Base-by-base conservation (phyloP, 2,797 vertebrate species). In the Brotula barbata region DNA sequence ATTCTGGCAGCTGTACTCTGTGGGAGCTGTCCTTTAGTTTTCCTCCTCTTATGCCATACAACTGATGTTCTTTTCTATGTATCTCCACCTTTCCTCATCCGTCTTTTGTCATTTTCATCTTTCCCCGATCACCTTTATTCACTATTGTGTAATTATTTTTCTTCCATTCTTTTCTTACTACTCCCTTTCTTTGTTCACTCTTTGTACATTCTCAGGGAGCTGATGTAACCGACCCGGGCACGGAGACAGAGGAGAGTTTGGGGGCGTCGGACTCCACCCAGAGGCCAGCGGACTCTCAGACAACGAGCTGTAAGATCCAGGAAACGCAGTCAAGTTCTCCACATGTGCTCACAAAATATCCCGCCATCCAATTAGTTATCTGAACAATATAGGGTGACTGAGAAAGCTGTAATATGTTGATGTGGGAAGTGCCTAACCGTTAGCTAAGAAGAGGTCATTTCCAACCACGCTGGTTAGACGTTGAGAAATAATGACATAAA, bases 201-300 rank as follows among this genome's bases (percentile, higher is more conserved):
- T 21, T 19, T 64, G 52, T 60, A 5, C 53, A 45, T 64, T 73
- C 56, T 58, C 82, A 99, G 97, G 95, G 93, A 71, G 91, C 92
- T 82, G 95, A 97, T 28, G 92, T 92, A 64, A 95, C 94, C 3
- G 97, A 98, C 77, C 95, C 94, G 0, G 94, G 95, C 71, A 97
- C 95, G 4, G 97, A 98, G 87, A 97, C 94, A 0, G 97, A 98
- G 81, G 96, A 98, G 85, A 96, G 95, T 89, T 81, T 97, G 82
- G 93, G 94, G 81, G 94, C 92, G 75, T 91, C 91, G 1, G 96
- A 98, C 90, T 94, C 93, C 88, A 93, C 88, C 87, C 97, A 96
- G 73, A 93, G 94, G 58, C 91, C 94, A 45, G 93, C 95, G 43
- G 96, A 97, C 87, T 94, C 95, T 70, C 96, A 96, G 64, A 95